phyloP scores from a whole-genome alignment of 2,888 invertebrate genomes.

The Diplolepis rosae region DNA sequence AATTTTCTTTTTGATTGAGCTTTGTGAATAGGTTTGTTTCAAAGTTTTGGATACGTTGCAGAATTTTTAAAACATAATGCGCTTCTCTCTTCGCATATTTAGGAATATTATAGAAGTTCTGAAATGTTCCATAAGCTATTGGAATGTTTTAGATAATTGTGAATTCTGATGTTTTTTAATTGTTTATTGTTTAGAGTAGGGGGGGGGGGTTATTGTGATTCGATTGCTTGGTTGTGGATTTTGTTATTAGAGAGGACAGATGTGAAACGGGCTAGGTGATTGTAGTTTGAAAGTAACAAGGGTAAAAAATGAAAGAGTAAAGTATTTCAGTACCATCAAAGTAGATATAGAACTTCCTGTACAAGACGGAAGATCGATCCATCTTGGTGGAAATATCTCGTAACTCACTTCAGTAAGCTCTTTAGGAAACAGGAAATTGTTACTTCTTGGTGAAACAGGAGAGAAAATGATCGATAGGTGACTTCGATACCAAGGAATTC shows the following conservation, averaged over 20 bases:
- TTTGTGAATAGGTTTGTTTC: too few species aligned
- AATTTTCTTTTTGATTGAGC: too few species aligned
- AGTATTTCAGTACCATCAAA: conserved; percentile 53
- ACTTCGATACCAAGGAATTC: conserved; percentile 54
- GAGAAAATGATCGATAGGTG: conserved; percentile 66
- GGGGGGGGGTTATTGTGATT: too few species aligned
- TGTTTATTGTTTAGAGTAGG: too few species aligned
- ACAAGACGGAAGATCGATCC: conserved; percentile 64
- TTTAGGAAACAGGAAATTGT: conserved; percentile 72
- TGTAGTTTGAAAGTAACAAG: conserved; percentile 44
- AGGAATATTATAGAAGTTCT: too few species aligned
- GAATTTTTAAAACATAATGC: too few species aligned
- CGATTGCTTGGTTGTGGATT: conserved; percentile 1
- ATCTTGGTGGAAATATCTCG: conserved; percentile 66
- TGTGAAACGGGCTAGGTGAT: conserved; percentile 7
- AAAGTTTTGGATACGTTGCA: too few species aligned
- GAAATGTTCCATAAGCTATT: too few species aligned
- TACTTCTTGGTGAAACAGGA: conserved; percentile 62
- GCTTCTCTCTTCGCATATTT: too few species aligned
- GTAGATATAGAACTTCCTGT: conserved; percentile 59
- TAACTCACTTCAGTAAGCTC: conserved; percentile 69
- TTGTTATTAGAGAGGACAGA: conserved; percentile 4
- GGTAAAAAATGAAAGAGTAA: conserved; percentile 55
- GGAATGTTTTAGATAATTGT: too few species aligned
- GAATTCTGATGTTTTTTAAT: not conserved